These are phyloP conservation scores for Drosophila asahinai DNA, from an alignment of 1,140 invertebrate genomes.

Conservation along the genomic window DNA sequence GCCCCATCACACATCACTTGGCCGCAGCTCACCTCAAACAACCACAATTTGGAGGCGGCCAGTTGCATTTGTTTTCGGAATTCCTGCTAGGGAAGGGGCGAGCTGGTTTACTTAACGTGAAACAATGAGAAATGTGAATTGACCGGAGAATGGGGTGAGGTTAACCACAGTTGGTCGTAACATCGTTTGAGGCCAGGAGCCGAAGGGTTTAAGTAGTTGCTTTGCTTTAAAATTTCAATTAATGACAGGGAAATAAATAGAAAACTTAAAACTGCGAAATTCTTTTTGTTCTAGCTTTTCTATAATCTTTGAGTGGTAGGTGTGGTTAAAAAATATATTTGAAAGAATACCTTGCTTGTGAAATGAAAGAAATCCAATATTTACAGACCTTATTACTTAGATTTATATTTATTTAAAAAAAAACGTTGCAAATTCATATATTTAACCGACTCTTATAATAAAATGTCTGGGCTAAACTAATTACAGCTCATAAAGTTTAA, in stretches of 20 bases:
- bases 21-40: slow-evolving; percentile 20
- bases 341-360: too few relatives aligned
- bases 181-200: not conserved
- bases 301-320: too few relatives aligned
- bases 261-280: too few relatives aligned
- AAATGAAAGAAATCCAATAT: too few relatives aligned
- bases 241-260: not conserved
- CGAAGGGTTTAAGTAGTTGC: not conserved
- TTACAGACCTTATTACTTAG: too few relatives aligned
- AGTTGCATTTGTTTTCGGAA: slow-evolving; percentile 38
- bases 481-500: not conserved
- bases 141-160: slow-evolving; percentile 39
- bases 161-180: slow-evolving; percentile 26
- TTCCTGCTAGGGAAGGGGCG: not conserved
- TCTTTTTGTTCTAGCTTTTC: too few relatives aligned
- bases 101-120: slow-evolving; percentile 30
- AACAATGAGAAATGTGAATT: slow-evolving; percentile 65
- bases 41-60: slow-evolving; percentile 29
- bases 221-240: not conserved
- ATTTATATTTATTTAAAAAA: too few relatives aligned
- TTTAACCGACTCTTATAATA: not conserved
- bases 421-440: too few relatives aligned
- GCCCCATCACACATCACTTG: slow-evolving; percentile 13
- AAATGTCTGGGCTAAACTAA: not conserved
- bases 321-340: too few relatives aligned